Conservation (phyloP, 2,797 vertebrate species). For the Scolopax bukidnonensis region DNA sequence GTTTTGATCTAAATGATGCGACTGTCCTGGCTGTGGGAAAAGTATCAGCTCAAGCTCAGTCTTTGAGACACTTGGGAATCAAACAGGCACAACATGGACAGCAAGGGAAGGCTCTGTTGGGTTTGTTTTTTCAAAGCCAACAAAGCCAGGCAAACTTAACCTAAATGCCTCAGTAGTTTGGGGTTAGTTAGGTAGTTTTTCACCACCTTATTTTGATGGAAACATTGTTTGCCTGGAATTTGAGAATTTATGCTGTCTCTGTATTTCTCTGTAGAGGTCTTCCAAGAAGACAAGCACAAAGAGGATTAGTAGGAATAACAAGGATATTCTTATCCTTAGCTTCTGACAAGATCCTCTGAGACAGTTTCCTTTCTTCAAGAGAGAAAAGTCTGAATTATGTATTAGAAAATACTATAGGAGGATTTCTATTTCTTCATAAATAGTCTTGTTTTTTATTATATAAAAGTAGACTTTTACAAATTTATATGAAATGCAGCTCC, state of each 20-base stretch:
- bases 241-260: not conserved
- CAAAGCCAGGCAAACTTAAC: not conserved
- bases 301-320: not conserved
- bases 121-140: not conserved
- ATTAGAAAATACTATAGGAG: not conserved
- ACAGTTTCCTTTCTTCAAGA: not conserved
- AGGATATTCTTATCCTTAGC: not conserved
- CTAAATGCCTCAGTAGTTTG: not conserved
- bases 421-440: not conserved
- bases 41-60: not conserved
- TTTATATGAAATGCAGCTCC: not conserved
- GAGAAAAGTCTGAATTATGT: not conserved
- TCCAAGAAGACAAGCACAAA: not conserved
- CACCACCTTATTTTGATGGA: not conserved
- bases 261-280: not conserved
- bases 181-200: not conserved
- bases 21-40: not conserved
- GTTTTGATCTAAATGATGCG: not conserved
- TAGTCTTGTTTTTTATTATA: not conserved
- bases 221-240: not conserved
- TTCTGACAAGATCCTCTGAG: not conserved
- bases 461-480: not conserved
- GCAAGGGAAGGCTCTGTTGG: not conserved
- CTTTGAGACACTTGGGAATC: not conserved
- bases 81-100: not conserved